These are phyloP conservation scores for Coryphaenoides rupestris DNA, from an alignment of 2,113 vertebrate genomes.

Conservation along the genomic window DNA sequence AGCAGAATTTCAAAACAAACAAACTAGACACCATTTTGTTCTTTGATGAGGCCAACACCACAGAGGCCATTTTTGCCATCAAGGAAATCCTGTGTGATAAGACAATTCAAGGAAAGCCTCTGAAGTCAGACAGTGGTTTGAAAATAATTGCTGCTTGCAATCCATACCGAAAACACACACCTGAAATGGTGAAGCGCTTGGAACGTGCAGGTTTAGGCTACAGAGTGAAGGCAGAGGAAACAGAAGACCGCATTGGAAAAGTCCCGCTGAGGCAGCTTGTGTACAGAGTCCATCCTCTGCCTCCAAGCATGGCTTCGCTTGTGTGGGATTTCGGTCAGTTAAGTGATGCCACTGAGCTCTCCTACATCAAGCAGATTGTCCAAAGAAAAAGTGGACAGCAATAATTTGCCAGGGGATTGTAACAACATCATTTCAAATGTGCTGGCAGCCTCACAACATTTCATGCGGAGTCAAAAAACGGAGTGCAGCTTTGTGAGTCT, in stretches of 20 bases:
- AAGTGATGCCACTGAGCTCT: conserved; percentile 76
- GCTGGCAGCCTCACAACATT: conserved; percentile 83
- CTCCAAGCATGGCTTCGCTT: conserved; percentile 89
- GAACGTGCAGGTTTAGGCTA: conserved; percentile 92
- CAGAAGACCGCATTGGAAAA: conserved; percentile 84
- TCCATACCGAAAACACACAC: conserved; percentile 90
- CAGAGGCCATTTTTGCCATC: conserved; percentile 88
- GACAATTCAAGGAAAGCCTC: conserved; percentile 75
- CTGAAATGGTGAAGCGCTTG: conserved; percentile 83
- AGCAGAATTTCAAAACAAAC: conserved; percentile 74
- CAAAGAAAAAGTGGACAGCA: conserved; percentile 69
- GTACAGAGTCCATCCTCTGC: conserved; percentile 91
- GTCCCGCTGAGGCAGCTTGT: conserved; percentile 92
- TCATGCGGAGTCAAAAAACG: conserved; percentile 79
- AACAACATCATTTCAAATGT: conserved; percentile 64
- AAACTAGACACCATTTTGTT: conserved; percentile 85
- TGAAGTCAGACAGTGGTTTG: conserved; percentile 72
- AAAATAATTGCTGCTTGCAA: conserved; percentile 93
- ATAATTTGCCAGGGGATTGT: not conserved
- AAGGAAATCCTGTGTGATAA: conserved; percentile 92
- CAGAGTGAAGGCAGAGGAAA: conserved; percentile 83
- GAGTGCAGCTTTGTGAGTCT: conserved; percentile 94
- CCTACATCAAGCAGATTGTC: conserved; percentile 89
- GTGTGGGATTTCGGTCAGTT: conserved; percentile 98
- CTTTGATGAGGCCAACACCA: conserved; percentile 96